Evolutionary conservation across 2,113 vertebrate species (phyloP).

Genomic region (Austrofundulus limnaeus): DNA sequence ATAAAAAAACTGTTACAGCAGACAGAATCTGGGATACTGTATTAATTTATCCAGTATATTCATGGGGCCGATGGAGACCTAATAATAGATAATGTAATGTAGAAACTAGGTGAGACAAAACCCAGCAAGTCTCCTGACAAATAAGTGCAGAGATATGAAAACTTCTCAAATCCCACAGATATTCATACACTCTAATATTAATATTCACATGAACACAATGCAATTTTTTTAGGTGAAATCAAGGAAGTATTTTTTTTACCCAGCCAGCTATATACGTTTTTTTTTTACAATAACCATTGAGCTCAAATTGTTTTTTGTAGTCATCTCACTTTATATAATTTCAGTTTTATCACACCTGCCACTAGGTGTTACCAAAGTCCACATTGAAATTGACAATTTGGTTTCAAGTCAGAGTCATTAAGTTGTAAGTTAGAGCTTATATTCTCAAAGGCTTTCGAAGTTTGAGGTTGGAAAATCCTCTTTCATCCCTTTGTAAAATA

Average conservation of each 20-base stretch:
- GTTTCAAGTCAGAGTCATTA: background rate
- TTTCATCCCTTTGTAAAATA: background rate
- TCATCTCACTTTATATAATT: background rate
- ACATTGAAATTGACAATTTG: background rate
- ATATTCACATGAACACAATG: background rate
- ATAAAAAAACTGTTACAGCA: background rate
- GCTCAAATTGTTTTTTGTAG: background rate
- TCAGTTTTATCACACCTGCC: background rate
- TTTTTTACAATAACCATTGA: background rate
- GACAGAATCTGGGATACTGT: background rate
- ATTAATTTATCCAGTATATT: background rate
- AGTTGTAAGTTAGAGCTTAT: background rate
- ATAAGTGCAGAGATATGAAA: background rate
- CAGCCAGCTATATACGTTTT: background rate
- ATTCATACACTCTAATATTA: background rate
- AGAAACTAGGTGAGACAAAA: too few species aligned
- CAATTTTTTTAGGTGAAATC: background rate
- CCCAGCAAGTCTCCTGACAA: background rate
- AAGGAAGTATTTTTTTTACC: too few species aligned
- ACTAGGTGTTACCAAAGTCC: conserved; percentile 3
- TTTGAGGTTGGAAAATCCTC: background rate
- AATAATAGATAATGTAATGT: too few species aligned
- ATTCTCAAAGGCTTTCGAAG: background rate
- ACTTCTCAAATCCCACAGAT: background rate
- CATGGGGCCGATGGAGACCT: too few species aligned